Conservation (phyloP, 1,140 invertebrate species). For the Mylabris phalerata region DNA sequence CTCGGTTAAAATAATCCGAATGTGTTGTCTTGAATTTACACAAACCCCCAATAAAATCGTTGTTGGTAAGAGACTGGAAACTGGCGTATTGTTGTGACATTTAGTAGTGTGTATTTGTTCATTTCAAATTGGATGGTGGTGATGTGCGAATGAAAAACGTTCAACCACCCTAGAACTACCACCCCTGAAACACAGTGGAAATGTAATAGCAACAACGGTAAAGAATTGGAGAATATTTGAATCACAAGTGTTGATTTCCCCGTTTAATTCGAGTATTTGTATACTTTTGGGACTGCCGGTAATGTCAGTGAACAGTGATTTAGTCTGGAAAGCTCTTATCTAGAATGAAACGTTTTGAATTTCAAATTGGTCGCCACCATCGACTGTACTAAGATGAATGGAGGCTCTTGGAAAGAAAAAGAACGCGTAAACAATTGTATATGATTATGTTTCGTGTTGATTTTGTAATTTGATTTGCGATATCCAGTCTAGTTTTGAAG, state of each 20-base stretch:
- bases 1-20: no score
- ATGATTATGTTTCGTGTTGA: neutral
- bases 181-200: neutral
- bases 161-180: neutral
- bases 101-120: neutral
- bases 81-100: neutral
- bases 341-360: conserved; percentile 34
- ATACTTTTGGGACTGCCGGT: conserved; percentile 18
- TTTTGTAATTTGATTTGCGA: no score
- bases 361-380: conserved; percentile 27
- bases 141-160: neutral
- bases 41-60: neutral
- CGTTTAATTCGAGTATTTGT: conserved; percentile 27
- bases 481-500: no score
- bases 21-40: neutral
- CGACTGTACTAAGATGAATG: conserved; percentile 28
- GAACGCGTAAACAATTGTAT: neutral
- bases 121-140: neutral
- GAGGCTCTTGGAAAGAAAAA: conserved; percentile 8
- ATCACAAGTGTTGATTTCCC: conserved; percentile 21
- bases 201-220: neutral
- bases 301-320: conserved; percentile 28
- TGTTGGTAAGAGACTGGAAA: neutral
- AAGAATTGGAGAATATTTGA: conserved; percentile 7
- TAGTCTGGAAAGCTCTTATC: conserved; percentile 29